These are phyloP conservation scores for Saturnia japonica DNA, from an alignment of 2,888 invertebrate species.

Conservation along the genomic window DNA sequence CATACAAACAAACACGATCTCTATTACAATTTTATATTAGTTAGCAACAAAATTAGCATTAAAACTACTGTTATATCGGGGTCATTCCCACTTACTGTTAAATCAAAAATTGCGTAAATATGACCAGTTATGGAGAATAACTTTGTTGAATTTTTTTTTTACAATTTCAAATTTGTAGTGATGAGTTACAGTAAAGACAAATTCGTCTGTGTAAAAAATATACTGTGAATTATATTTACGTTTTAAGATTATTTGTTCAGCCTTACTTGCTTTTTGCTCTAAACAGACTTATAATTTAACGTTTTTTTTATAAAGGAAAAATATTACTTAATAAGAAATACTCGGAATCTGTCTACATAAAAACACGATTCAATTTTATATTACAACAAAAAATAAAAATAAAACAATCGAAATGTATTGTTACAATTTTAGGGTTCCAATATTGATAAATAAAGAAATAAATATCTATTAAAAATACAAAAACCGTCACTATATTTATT, in stretches of 20 bases:
- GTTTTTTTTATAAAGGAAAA: background rate
- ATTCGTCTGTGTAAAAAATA: background rate
- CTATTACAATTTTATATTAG: slow-evolving; percentile 19
- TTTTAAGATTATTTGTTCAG: background rate
- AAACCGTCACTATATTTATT: background rate
- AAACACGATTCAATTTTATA: background rate
- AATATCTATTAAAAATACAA: background rate
- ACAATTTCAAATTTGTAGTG: too few relatives aligned
- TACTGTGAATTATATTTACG: background rate
- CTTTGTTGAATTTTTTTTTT: too few relatives aligned
- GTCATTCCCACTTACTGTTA: background rate
- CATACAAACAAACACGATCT: slow-evolving; percentile 18
- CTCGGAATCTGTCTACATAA: background rate
- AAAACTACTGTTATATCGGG: background rate
- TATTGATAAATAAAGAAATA: background rate
- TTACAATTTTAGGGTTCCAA: background rate
- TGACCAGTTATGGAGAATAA: background rate
- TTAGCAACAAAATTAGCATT: slow-evolving; percentile 6
- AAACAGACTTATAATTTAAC: background rate
- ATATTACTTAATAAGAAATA: background rate
- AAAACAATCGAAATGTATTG: background rate
- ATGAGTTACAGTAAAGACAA: too few relatives aligned
- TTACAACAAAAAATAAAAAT: background rate
- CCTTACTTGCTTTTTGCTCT: background rate
- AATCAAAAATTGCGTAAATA: background rate